Evolutionary conservation across 2,113 vertebrate genomes (phyloP).

Genomic region (Notothenia coriiceps): DNA sequence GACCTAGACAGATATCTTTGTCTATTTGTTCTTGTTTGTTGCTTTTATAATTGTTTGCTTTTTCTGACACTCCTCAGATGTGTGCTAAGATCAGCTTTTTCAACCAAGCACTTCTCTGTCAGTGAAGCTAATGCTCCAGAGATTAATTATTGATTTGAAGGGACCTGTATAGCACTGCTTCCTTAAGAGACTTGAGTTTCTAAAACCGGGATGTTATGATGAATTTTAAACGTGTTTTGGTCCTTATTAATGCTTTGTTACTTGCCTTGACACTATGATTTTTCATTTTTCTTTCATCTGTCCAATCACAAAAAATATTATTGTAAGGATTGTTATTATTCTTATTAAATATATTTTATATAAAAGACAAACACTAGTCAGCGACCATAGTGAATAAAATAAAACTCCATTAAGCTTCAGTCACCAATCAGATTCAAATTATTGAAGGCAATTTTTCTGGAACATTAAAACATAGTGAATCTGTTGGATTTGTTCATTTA

Average conservation of each 20-base stretch:
- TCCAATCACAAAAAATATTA: too few relatives aligned
- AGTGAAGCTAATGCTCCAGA: not conserved
- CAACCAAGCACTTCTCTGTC: not conserved
- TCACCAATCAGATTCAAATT: not conserved
- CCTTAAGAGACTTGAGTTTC: not conserved
- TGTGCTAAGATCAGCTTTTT: slow-evolving; percentile 1
- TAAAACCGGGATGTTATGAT: not conserved
- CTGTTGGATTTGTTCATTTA: not conserved
- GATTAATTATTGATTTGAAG: slow-evolving; percentile 26
- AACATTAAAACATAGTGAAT: not conserved
- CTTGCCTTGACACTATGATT: too few relatives aligned
- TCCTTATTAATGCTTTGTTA: not conserved
- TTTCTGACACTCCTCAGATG: slow-evolving; percentile 16
- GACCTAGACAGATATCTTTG: slow-evolving; percentile 58
- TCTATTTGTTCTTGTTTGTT: slow-evolving; percentile 44
- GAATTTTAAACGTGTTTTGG: not conserved
- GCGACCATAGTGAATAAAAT: not conserved
- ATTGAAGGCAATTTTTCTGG: not conserved
- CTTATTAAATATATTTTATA: not conserved
- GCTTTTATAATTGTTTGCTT: slow-evolving; percentile 2
- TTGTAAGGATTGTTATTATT: too few relatives aligned
- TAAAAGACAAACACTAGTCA: not conserved
- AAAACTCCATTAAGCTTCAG: not conserved
- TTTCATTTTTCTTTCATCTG: too few relatives aligned
- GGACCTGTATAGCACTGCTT: not conserved